Conservation (phyloP, 2,797 vertebrate genomes). For the Aphelocoma californica region DNA sequence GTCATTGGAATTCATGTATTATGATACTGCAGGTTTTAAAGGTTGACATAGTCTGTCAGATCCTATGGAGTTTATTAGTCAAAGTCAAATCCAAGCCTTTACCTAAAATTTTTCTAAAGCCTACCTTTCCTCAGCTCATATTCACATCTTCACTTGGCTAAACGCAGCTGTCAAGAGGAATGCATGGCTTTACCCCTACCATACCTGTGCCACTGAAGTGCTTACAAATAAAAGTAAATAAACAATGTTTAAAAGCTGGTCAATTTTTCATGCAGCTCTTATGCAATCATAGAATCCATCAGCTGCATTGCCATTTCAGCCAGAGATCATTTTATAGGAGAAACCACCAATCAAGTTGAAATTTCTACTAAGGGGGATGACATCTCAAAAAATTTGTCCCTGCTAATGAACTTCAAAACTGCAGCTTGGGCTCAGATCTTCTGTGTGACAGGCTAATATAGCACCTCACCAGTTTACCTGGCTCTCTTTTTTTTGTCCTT, state of each 20-base stretch:
- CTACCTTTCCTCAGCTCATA: not conserved
- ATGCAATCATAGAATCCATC: not conserved
- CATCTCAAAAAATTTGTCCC: not conserved
- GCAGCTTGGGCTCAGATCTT: not conserved
- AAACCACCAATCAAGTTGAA: not conserved
- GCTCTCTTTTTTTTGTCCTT: not conserved
- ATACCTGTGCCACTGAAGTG: not conserved
- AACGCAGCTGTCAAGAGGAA: not conserved
- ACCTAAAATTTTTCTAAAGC: not conserved
- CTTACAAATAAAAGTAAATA: not conserved
- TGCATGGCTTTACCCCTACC: not conserved
- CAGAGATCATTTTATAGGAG: not conserved
- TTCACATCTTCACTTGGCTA: not conserved
- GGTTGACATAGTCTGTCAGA: not conserved
- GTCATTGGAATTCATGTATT: not conserved
- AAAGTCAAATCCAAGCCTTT: not conserved
- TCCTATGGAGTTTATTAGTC: not conserved
- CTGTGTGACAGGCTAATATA: not conserved
- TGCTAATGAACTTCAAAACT: not conserved
- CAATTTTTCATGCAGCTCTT: not conserved
- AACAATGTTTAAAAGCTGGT: not conserved
- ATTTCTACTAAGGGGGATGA: not conserved
- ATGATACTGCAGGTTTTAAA: not conserved
- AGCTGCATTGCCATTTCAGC: not conserved
- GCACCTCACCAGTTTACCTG: not conserved